Evolutionary conservation across 92 coral and sea anemone genomes (phyloP).

Genomic region (Porites evermanni): DNA sequence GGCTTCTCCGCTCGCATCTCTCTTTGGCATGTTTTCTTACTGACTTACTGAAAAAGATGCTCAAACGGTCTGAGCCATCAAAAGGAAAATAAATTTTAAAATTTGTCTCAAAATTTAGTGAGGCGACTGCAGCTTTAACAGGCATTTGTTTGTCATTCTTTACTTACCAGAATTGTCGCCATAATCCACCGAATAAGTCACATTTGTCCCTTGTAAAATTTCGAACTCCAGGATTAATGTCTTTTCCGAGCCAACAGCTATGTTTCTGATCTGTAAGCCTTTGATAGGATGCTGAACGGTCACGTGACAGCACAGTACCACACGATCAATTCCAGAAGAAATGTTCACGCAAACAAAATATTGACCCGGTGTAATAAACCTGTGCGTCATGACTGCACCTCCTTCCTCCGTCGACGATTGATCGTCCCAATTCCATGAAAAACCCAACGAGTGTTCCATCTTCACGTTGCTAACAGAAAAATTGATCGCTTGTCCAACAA

Average conservation of each 20-base stretch:
- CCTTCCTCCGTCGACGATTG: constrained; percentile 22
- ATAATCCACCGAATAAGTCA: constrained; percentile 70
- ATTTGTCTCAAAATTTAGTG: neutral
- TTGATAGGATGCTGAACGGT: constrained; percentile 55
- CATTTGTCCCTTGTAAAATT: constrained; percentile 68
- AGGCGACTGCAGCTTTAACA: neutral
- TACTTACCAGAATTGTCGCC: constrained; percentile 81
- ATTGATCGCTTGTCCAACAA: constrained; percentile 48
- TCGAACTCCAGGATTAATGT: constrained; percentile 59
- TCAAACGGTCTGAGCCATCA: too few species aligned
- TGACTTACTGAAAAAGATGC: too few species aligned
- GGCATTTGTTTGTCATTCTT: neutral
- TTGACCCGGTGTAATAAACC: constrained; percentile 65
- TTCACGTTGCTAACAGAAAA: constrained; percentile 45
- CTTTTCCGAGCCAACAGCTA: constrained; percentile 39
- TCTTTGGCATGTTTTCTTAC: too few species aligned
- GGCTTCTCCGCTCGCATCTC: too few species aligned
- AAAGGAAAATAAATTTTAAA: too few species aligned
- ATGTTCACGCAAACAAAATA: constrained; percentile 61
- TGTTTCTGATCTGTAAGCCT: constrained; percentile 57
- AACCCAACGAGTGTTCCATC: constrained; percentile 12
- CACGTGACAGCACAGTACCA: constrained; percentile 50
- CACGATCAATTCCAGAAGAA: constrained; percentile 42
- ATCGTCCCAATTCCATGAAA: constrained; percentile 49
- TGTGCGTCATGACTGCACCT: constrained; percentile 41